Conservation (phyloP, 1,140 invertebrate species). For the Drosophila littoralis region DNA sequence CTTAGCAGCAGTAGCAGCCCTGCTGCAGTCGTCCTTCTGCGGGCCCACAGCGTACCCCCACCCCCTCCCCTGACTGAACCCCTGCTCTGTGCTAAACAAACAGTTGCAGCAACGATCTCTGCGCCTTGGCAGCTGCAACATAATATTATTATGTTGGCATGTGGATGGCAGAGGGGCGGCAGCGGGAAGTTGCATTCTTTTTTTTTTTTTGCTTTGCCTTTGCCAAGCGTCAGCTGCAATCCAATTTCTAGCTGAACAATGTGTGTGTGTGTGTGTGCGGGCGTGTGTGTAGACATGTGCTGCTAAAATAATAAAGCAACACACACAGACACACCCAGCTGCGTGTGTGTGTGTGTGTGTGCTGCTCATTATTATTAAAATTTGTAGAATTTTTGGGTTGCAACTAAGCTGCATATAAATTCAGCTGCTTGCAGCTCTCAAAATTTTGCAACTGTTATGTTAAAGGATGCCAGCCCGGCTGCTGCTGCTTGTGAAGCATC, state of each 20-base stretch:
- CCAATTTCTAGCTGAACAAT: constrained; percentile 75
- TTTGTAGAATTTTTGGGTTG: constrained; percentile 81
- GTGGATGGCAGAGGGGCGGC: not conserved
- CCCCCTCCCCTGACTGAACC: not conserved
- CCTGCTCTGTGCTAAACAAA: constrained; percentile 49
- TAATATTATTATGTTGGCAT: constrained; percentile 73
- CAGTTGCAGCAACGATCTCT: constrained; percentile 71
- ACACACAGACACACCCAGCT: constrained; percentile 38
- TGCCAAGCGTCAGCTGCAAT: constrained; percentile 70
- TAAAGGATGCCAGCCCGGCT: constrained; percentile 58
- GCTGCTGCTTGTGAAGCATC: constrained; percentile 23
- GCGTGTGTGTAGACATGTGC: constrained; percentile 48
- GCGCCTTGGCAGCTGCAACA: constrained; percentile 78
- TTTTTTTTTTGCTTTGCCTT: constrained; percentile 37
- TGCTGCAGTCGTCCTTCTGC: constrained; percentile 14
- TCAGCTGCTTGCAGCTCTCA: constrained; percentile 63
- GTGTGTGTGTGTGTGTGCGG: constrained; percentile 33
- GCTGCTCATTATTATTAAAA: constrained; percentile 81
- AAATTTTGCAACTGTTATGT: constrained; percentile 60
- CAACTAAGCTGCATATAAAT: constrained; percentile 82
- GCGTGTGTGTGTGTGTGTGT: constrained; percentile 37
- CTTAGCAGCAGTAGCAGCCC: not conserved
- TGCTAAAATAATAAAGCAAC: constrained; percentile 79
- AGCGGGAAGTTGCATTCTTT: constrained; percentile 1
- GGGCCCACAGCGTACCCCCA: not conserved